Evolutionary conservation across 2,888 invertebrate species (phyloP), one percentile per base, ranked within the genome.

Genomic region (Parnassius mnemosyne): DNA sequence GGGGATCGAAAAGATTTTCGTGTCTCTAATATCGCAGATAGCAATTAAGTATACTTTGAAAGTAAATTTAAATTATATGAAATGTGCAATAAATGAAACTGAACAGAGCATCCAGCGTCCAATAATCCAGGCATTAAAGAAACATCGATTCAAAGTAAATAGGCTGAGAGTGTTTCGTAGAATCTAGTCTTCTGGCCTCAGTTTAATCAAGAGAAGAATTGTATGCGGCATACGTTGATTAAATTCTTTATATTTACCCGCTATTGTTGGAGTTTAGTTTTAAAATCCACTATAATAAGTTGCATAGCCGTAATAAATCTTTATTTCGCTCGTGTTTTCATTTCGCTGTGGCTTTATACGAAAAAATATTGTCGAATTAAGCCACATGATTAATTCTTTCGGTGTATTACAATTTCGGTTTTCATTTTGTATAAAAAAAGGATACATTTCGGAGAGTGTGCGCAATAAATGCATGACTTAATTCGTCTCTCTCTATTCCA

Each of bases 291-390:
- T 25, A 41, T 53, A 41, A 12, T 46, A 20, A 13, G 44, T 41
- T 58, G 47, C 20, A 61, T 50, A 7, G 43, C 43, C 43, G 20
- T 52, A 61, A 61, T 57, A 53, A 61, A 20, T 57, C 47, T 56
- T 61, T 46, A 53, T 57, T 56, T 12, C 16, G 13, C 11, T 20
- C 47, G 47, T 57, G 47, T 53, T 47, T 16, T 11, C 11, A 55
- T 34, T 61, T 20, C 25, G 46, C 52, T 52, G 41, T 42, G 46
- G 53, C 53, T 61, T 57, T 61, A 55, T 55, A 55, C 50, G 60
- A 61, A 53, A 53, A 47, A 47, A 57, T 49, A 20, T 20, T 20
- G 1, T 2, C 20, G 20, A 20, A 61, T 53, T 46, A 41, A 42
- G 53, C 56, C 46, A 57, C 44, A 56, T 61, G 50, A 20, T 16